These are phyloP conservation scores for Drosophila athabasca DNA, from an alignment of 1,140 invertebrate species.

Conservation along the genomic window DNA sequence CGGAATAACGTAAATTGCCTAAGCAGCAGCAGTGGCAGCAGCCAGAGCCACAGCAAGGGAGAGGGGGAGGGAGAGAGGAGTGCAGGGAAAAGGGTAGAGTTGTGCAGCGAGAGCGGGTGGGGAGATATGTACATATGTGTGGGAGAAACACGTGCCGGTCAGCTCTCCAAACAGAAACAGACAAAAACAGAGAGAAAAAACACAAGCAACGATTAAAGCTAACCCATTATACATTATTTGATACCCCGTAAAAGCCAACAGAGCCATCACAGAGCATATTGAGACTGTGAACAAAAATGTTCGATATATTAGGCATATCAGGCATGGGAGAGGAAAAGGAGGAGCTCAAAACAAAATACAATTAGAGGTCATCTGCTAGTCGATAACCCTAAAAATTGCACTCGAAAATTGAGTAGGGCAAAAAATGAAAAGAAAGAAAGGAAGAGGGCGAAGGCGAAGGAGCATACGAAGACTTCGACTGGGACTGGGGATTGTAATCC, in stretches of 20 bases:
- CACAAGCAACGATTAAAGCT: neutral
- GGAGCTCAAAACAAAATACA: too few species aligned
- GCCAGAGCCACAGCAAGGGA: constrained; percentile 4
- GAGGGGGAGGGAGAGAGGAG: neutral
- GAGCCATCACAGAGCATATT: too few species aligned
- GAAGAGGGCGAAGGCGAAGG: constrained; percentile 5
- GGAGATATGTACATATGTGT: constrained; percentile 9
- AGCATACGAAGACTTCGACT: neutral
- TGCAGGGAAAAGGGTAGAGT: constrained; percentile 3
- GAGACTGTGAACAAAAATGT: too few species aligned
- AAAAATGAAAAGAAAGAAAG: constrained; percentile 26
- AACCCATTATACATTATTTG: too few species aligned
- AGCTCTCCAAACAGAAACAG: neutral
- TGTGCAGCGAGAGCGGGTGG: neutral
- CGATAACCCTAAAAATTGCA: too few species aligned
- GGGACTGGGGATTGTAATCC: too few species aligned
- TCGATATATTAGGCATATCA: too few species aligned
- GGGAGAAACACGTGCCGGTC: constrained; percentile 13
- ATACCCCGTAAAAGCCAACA: too few species aligned
- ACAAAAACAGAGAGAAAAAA: neutral
- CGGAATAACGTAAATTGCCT: constrained; percentile 56
- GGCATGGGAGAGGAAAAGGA: too few species aligned
- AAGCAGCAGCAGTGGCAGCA: constrained; percentile 45
- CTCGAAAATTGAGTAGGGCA: constrained; percentile 36
- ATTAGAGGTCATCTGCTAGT: too few species aligned